Base-by-base conservation (phyloP, 2,113 vertebrate genomes). In the Ia io region DNA sequence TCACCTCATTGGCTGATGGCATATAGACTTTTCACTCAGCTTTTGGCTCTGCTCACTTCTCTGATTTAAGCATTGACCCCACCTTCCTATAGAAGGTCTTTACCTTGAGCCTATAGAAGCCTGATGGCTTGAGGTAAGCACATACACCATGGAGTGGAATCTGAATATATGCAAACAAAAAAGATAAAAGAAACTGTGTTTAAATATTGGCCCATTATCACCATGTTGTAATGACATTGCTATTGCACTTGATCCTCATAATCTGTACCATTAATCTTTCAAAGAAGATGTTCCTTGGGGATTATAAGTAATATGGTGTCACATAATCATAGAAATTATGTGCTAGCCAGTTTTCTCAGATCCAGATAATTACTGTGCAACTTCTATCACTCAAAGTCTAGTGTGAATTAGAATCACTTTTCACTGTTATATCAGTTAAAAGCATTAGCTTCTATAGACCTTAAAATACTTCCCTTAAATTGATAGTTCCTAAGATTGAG, bases 211-310 rank as follows among this genome's bases (percentile, higher is more conserved):
- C 17, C 18, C 25, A 51, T 30, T 35, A 63, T 44, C 22, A 2
- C 5, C 40, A 16, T 84, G 22, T 56, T 82, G 40, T 2, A 61
- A 32, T 51, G 56, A 40, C 30, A 80, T 35, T 65, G 30, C 18
- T 85, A 23, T 88, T 94, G 18, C 92, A 65, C 35, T 90, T 94
- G 44, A 51, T 80, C 22, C 8, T 94, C 51, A 63, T 42, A 92
- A 88, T 56, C 47, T 56, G 74, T 63, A 59, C 5, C 13, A 84
- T 47, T 80, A 23, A 84, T 51, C 16, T 84, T 87, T 88, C 47
- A 70, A 80, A 84, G 47, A 56, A 79, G 61, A 84, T 63, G 12
- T 59, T 61, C 9, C 32, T 79, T 76, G 2, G 11, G 61, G 6
- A 84, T 63, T 42, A 16, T 70, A 95, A 82, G 28, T 37, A 40